These are phyloP conservation scores for Drosophila austrosaltans DNA, from an alignment of 2,888 invertebrate species.

Conservation along the genomic window DNA sequence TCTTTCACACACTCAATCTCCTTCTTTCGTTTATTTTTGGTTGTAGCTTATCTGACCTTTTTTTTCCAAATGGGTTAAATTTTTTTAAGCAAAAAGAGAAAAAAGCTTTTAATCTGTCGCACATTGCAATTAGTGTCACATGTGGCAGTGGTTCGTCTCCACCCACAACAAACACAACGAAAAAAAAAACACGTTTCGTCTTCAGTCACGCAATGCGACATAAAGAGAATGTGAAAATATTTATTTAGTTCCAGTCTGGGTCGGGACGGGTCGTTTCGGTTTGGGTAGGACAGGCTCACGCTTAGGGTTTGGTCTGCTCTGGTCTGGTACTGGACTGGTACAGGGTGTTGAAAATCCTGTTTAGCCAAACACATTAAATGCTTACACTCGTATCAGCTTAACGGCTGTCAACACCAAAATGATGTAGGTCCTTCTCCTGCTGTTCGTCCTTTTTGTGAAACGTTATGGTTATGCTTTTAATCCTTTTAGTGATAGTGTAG, in stretches of 20 bases:
- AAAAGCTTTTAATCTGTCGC: conserved; percentile 63
- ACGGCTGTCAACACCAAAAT: conserved; percentile 44
- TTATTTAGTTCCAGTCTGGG: conserved; percentile 67
- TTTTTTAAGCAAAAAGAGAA: conserved; percentile 49
- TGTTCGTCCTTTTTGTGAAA: conserved; percentile 42
- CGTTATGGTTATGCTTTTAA: conserved; percentile 65
- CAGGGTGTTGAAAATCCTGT: conserved; percentile 63
- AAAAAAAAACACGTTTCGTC: background rate
- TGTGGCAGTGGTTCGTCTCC: conserved; percentile 20
- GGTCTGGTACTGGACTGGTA: conserved; percentile 15
- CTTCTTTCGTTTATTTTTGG: conserved; percentile 33
- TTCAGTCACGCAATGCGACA: conserved; percentile 56
- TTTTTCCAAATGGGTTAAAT: conserved; percentile 18
- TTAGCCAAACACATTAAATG: conserved; percentile 78
- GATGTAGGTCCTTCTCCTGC: conserved; percentile 19
- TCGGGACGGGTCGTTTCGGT: background rate
- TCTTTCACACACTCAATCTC: conserved; percentile 5
- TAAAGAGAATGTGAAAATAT: conserved; percentile 62
- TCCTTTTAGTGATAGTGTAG: conserved; percentile 60
- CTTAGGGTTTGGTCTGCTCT: conserved; percentile 47
- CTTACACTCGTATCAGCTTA: conserved; percentile 76
- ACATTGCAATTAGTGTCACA: conserved; percentile 68
- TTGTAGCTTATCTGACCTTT: conserved; percentile 14
- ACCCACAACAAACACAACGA: conserved; percentile 29
- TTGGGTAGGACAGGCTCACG: conserved; percentile 15